These are phyloP conservation scores for Pseudochaenichthys georgianus DNA, from an alignment of 2,797 vertebrate species.

Conservation along the genomic window DNA sequence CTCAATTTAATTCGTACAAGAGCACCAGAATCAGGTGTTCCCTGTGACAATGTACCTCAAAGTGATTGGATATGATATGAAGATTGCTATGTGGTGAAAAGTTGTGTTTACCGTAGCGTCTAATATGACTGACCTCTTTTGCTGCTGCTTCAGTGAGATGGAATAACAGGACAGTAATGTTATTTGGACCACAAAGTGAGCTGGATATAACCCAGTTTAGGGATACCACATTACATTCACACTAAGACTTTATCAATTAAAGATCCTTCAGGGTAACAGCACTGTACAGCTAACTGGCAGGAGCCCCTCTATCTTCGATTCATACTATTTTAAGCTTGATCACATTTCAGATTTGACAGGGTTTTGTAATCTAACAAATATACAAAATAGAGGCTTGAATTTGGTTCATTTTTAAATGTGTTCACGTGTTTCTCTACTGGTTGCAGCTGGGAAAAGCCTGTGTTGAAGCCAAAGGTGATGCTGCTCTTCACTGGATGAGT, in stretches of 20 bases:
- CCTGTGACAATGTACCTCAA: constrained; percentile 32
- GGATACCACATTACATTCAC: constrained; percentile 20
- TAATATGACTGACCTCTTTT: constrained; percentile 63
- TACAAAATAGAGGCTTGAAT: constrained; percentile 17
- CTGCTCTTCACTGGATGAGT: constrained; percentile 54
- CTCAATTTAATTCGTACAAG: constrained; percentile 38
- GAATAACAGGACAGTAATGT: constrained; percentile 60
- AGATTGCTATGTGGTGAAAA: constrained; percentile 46
- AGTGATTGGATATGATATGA: constrained; percentile 45
- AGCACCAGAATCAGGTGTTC: constrained; percentile 56
- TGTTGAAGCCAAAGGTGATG: constrained; percentile 52
- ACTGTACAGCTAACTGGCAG: constrained; percentile 23
- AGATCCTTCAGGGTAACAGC: constrained; percentile 43
- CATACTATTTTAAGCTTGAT: constrained; percentile 18
- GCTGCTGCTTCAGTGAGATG: constrained; percentile 45
- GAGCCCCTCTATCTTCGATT: constrained; percentile 33
- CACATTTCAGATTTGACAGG: background rate
- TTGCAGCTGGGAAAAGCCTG: constrained; percentile 33
- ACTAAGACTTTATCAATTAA: constrained; percentile 7
- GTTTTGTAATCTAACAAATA: constrained; percentile 28
- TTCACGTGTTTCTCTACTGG: constrained; percentile 14
- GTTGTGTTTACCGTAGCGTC: constrained; percentile 51
- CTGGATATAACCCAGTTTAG: constrained; percentile 62
- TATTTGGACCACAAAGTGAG: constrained; percentile 58
- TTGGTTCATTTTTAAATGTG: constrained; percentile 24